These are phyloP conservation scores for Tipula lateralis DNA, from an alignment of 2,888 invertebrate species.

Conservation along the genomic window DNA sequence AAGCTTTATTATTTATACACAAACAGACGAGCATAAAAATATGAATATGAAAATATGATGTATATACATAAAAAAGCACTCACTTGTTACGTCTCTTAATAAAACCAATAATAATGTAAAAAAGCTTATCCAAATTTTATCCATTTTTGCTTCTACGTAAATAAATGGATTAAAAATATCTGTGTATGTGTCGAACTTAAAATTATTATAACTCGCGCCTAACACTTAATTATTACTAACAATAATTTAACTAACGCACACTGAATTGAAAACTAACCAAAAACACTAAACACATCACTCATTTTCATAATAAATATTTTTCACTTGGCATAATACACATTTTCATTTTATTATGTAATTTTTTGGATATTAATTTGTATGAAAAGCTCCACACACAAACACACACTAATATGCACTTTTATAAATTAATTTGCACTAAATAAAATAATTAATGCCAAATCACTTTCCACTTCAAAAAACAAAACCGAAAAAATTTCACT, in stretches of 20 bases:
- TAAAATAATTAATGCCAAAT: background rate
- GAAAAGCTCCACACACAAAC: background rate
- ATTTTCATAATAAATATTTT: background rate
- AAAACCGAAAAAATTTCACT: background rate
- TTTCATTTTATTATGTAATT: background rate
- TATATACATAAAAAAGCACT: background rate
- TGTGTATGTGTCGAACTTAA: background rate
- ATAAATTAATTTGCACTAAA: background rate
- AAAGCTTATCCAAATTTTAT: conserved; percentile 28
- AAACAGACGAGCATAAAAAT: background rate
- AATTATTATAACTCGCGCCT: background rate
- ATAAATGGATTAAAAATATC: background rate
- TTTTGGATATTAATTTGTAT: background rate
- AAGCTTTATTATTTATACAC: background rate
- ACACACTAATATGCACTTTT: too few species aligned
- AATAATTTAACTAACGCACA: background rate
- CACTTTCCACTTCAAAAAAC: background rate
- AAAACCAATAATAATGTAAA: conserved; percentile 19
- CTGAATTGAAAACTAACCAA: background rate
- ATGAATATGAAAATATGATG: background rate
- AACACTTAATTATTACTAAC: background rate
- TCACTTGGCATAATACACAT: background rate
- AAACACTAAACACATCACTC: background rate
- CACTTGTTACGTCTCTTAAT: conserved; percentile 26
- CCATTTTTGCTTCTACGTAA: background rate